phyloP scores from a whole-genome alignment of 2,797 vertebrate species.

The Ispidina lecontei region DNA sequence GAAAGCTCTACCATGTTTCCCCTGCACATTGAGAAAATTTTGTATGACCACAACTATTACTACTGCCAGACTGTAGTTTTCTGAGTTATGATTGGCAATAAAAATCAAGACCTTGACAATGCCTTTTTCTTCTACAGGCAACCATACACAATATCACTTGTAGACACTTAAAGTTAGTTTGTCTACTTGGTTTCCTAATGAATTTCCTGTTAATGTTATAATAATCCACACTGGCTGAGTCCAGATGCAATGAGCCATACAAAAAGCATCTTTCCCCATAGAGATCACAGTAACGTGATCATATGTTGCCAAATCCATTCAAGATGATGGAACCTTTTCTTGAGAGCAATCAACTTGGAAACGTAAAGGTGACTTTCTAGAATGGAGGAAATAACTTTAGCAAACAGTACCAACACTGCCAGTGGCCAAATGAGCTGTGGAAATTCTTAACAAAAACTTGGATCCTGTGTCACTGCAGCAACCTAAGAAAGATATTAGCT shows the following conservation, averaged over 20 bases:
- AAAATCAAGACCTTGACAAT: neutral
- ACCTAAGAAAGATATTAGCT: slow-evolving; percentile 43
- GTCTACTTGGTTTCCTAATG: neutral
- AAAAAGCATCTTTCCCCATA: neutral
- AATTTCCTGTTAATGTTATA: neutral
- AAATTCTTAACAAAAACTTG: slow-evolving; percentile 61
- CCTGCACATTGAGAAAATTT: neutral
- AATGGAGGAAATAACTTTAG: neutral
- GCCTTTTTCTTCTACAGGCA: neutral
- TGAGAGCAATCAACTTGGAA: neutral
- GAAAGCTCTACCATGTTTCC: neutral
- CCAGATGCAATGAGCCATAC: neutral
- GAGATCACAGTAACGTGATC: neutral
- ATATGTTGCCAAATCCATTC: neutral
- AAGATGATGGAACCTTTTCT: neutral
- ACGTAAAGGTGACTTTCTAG: neutral
- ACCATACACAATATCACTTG: neutral
- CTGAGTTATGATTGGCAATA: neutral
- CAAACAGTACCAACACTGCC: neutral
- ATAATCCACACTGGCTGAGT: neutral
- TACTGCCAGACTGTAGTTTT: neutral
- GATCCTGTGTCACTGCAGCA: slow-evolving; percentile 18
- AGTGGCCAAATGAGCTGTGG: neutral
- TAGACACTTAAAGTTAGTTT: neutral
- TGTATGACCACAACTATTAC: neutral